These are phyloP conservation scores for Teleopsis dalmanni DNA, from an alignment of 1,140 invertebrate species.

Conservation along the genomic window DNA sequence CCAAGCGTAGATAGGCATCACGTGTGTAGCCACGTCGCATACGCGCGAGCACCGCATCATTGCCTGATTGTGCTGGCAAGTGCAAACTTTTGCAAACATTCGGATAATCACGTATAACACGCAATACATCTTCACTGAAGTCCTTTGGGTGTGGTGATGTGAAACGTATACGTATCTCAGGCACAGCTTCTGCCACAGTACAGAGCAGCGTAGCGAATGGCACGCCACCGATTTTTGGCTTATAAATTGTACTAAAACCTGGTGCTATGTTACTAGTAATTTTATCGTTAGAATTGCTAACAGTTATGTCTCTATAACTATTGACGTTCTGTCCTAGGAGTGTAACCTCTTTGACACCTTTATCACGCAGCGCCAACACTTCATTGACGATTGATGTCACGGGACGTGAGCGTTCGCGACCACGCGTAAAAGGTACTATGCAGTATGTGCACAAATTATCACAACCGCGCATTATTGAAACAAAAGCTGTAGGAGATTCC, in stretches of 20 bases:
- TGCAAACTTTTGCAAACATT: slow-evolving; percentile 92
- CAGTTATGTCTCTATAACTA: slow-evolving; percentile 77
- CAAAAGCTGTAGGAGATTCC: slow-evolving; percentile 74
- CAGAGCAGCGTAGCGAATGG: slow-evolving; percentile 78
- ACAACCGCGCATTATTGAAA: slow-evolving; percentile 96
- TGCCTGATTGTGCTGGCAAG: slow-evolving; percentile 91
- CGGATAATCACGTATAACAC: slow-evolving; percentile 67
- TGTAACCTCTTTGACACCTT: slow-evolving; percentile 80
- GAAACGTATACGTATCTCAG: slow-evolving; percentile 89
- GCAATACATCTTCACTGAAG: slow-evolving; percentile 87
- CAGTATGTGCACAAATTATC: slow-evolving; percentile 98
- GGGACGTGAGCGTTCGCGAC: slow-evolving; percentile 82
- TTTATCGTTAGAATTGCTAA: slow-evolving; percentile 42
- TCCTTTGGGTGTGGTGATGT: slow-evolving; percentile 98
- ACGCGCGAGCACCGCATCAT: slow-evolving; percentile 63
- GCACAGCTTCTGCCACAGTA: slow-evolving; percentile 69
- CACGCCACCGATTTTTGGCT: slow-evolving; percentile 74
- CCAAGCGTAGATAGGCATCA: slow-evolving; percentile 83
- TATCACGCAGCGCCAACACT: slow-evolving; percentile 64
- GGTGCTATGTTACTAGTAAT: slow-evolving; percentile 48
- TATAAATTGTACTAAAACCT: slow-evolving; percentile 93
- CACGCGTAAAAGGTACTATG: slow-evolving; percentile 90
- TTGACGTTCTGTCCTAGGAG: slow-evolving; percentile 96
- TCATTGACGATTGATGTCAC: slow-evolving; percentile 80
- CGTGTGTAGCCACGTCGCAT: slow-evolving; percentile 90